Conservation (phyloP, 2,797 vertebrate species). For the Limnodromus scolopaceus region DNA sequence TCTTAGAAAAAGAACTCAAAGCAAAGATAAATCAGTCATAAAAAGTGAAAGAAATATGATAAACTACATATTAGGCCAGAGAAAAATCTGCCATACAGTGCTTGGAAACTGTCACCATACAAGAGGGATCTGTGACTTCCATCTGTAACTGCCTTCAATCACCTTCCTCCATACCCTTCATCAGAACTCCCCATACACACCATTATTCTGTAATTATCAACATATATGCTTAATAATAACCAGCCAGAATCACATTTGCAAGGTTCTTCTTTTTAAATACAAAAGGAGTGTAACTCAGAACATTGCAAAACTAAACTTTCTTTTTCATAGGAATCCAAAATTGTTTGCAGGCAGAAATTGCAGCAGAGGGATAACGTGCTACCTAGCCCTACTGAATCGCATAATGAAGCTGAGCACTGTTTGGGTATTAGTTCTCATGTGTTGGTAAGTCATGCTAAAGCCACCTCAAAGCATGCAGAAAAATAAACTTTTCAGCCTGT, state of each 20-base stretch:
- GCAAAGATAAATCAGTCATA: constrained; percentile 57
- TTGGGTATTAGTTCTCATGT: not conserved
- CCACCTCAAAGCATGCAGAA: not conserved
- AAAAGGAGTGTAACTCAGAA: not conserved
- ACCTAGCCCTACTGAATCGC: not conserved
- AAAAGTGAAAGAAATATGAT: constrained; percentile 57
- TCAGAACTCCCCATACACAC: constrained; percentile 5
- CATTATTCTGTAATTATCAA: constrained; percentile 43
- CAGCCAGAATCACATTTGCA: not conserved
- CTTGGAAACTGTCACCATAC: constrained; percentile 45
- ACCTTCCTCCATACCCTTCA: constrained; percentile 39
- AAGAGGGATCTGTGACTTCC: constrained; percentile 58
- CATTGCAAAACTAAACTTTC: not conserved
- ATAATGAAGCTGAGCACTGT: not conserved
- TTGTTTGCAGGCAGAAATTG: not conserved
- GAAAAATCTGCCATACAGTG: constrained; percentile 44
- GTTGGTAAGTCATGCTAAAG: not conserved
- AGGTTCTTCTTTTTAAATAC: not conserved
- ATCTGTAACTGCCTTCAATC: constrained; percentile 60
- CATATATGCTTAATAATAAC: not conserved
- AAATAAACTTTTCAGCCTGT: constrained; percentile 24
- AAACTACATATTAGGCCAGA: constrained; percentile 51
- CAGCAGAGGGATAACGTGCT: not conserved
- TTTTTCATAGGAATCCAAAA: not conserved
- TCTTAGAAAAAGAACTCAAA: constrained; percentile 35